phyloP scores from a whole-genome alignment of 2,113 vertebrate genomes.

The Tupaia tana region DNA sequence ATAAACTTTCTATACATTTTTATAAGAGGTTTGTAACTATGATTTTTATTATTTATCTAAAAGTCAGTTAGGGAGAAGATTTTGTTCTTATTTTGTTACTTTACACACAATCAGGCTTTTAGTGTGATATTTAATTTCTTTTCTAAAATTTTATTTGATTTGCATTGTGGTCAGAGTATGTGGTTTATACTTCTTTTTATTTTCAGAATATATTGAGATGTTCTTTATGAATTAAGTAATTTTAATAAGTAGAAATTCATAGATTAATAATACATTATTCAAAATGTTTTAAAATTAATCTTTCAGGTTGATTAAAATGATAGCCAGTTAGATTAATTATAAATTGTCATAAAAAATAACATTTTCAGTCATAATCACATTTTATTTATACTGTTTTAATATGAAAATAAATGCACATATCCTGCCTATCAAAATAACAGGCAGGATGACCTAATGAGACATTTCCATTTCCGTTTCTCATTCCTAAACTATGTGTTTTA shows the following conservation, averaged over 20 bases:
- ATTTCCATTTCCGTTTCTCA: slow-evolving; percentile 49
- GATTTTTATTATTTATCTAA: not conserved
- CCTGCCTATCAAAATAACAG: slow-evolving; percentile 64
- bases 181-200: not conserved
- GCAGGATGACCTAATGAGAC: slow-evolving; percentile 64
- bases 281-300: slow-evolving; percentile 23
- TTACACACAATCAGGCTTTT: not conserved
- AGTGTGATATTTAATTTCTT: not conserved
- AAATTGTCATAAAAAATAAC: not conserved
- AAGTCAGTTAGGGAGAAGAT: not conserved
- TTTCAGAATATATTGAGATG: not conserved
- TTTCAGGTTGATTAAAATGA: not conserved
- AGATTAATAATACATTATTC: not conserved
- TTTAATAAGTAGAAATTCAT: not conserved
- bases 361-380: not conserved
- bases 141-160: not conserved
- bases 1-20: not conserved
- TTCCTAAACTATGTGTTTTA: not conserved
- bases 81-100: not conserved
- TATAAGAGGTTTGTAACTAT: not conserved
- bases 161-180: not conserved
- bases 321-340: not conserved
- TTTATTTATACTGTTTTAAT: not conserved
- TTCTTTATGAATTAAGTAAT: not conserved
- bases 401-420: not conserved